These are phyloP conservation scores for Irena cyanogastra DNA, from an alignment of 2,113 vertebrate genomes.

Conservation along the genomic window DNA sequence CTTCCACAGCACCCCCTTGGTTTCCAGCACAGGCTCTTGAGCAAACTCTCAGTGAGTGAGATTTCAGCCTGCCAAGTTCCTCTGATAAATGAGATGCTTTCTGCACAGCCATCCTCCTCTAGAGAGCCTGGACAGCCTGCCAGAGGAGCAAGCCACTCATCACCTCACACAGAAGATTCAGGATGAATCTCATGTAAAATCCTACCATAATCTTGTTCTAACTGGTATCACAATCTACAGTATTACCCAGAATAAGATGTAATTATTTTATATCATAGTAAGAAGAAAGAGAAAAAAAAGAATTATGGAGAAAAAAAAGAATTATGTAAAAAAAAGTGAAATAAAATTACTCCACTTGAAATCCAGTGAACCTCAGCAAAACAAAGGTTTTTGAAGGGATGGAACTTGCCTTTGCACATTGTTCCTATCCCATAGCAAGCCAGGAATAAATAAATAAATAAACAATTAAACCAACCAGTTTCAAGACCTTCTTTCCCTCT, in stretches of 20 bases:
- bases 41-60: background rate
- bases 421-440: background rate
- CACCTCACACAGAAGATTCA: background rate
- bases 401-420: background rate
- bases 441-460: background rate
- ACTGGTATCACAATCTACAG: background rate
- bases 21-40: slow-evolving; percentile 11
- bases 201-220: background rate
- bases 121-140: background rate
- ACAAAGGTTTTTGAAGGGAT: background rate
- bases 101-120: background rate
- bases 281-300: background rate
- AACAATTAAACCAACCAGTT: background rate
- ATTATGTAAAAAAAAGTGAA: background rate
- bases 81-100: slow-evolving; percentile 23
- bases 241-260: background rate
- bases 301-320: background rate
- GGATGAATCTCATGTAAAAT: background rate
- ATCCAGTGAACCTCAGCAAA: background rate
- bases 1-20: background rate
- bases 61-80: background rate
- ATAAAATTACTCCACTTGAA: background rate
- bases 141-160: background rate
- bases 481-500: background rate
- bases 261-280: background rate